These are phyloP conservation scores for Probosciger aterrimus DNA, from an alignment of 2,113 vertebrate species.

Conservation along the genomic window DNA sequence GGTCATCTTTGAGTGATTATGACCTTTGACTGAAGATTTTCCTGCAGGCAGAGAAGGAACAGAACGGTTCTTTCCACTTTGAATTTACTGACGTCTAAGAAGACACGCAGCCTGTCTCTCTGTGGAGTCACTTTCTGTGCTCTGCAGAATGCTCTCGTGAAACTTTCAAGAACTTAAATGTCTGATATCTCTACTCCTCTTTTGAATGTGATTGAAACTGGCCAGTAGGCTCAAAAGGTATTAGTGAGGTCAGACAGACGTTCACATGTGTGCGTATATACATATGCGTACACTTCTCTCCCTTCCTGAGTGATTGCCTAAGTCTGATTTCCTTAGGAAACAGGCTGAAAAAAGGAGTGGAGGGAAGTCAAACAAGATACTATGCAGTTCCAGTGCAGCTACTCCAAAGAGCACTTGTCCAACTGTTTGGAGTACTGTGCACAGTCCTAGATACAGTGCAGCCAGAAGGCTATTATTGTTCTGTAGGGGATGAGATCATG, in stretches of 20 bases:
- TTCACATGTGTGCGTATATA: fast-evolving
- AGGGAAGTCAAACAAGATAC: constrained; percentile 15
- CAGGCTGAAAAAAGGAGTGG: background rate
- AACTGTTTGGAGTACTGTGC: background rate
- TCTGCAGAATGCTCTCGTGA: background rate
- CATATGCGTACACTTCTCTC: background rate
- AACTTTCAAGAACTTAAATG: constrained; percentile 3
- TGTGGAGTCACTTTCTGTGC: background rate
- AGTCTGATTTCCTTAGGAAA: constrained; percentile 48
- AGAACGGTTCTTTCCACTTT: background rate
- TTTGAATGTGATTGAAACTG: background rate
- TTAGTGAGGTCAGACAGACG: background rate
- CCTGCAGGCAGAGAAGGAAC: background rate
- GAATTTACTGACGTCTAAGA: constrained; percentile 27
- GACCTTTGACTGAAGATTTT: constrained; percentile 38
- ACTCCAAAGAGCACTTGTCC: constrained; percentile 6
- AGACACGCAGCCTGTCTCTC: background rate
- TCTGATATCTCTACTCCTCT: background rate
- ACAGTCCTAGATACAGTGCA: background rate
- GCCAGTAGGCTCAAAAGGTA: background rate
- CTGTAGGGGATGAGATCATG: background rate
- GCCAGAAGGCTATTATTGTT: constrained; percentile 17
- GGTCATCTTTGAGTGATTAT: background rate
- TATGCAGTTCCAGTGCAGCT: background rate
- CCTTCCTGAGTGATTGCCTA: background rate